These are phyloP conservation scores for Tiliqua scincoides DNA, from an alignment of 2,113 vertebrate genomes.

Conservation along the genomic window DNA sequence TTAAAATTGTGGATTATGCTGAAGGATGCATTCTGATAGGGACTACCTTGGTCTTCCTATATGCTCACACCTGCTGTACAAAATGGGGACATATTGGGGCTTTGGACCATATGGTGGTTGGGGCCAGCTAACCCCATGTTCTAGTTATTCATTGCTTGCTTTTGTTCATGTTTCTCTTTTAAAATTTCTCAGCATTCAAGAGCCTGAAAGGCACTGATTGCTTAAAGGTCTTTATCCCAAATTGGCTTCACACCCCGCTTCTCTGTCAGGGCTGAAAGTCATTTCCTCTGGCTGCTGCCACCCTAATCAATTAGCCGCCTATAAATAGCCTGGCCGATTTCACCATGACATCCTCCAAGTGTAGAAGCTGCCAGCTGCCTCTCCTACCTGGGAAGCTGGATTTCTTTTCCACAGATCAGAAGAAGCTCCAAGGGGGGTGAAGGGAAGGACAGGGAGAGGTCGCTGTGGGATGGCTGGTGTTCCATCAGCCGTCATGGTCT, in stretches of 20 bases:
- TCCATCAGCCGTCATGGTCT: slow-evolving; percentile 43
- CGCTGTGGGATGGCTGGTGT: slow-evolving; percentile 1
- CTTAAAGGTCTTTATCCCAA: not conserved
- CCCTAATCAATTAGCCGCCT: slow-evolving; percentile 53
- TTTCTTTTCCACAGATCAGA: slow-evolving; percentile 2
- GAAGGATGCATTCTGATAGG: not conserved
- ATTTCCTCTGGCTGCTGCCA: slow-evolving; percentile 58
- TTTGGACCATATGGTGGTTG: too few relatives aligned
- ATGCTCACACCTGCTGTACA: not conserved
- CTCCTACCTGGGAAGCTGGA: slow-evolving; percentile 23
- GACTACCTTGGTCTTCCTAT: not conserved
- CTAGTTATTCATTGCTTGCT: not conserved
- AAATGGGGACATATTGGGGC: too few relatives aligned
- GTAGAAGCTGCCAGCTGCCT: slow-evolving; percentile 40
- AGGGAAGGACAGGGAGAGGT: not conserved
- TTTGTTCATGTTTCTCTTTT: not conserved
- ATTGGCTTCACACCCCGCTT: not conserved
- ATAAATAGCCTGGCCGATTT: slow-evolving; percentile 55
- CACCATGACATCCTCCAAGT: slow-evolving; percentile 29
- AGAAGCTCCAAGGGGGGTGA: not conserved
- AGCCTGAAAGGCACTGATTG: not conserved
- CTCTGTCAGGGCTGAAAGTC: slow-evolving; percentile 44
- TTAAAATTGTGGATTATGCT: not conserved
- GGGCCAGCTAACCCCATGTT: not conserved
- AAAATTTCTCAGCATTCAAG: not conserved